Evolutionary conservation across 2,113 vertebrate genomes (phyloP).

Genomic region (Tragulus kanchil): DNA sequence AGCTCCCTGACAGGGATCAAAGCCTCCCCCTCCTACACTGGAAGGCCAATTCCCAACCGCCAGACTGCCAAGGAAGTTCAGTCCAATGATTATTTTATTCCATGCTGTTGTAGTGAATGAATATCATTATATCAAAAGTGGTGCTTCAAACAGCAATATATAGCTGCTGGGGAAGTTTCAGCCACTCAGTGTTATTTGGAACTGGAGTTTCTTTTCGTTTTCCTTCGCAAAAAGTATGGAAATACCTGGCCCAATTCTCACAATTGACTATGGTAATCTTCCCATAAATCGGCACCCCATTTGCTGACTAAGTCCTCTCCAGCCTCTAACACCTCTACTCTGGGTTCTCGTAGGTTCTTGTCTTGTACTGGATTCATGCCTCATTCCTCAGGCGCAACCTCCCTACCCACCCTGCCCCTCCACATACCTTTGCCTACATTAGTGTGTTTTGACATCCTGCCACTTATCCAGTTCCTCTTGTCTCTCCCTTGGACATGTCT

Average conservation of each 20-base stretch:
- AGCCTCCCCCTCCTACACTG: background rate
- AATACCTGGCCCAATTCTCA: background rate
- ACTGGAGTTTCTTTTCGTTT: background rate
- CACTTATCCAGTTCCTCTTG: background rate
- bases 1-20: fast-evolving
- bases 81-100: background rate
- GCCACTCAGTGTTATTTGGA: background rate
- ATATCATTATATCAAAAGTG: background rate
- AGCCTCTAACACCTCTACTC: background rate
- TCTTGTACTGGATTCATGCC: background rate
- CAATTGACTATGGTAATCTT: background rate
- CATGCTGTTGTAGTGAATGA: background rate
- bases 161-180: background rate
- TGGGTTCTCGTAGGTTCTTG: background rate
- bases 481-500: background rate
- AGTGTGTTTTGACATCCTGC: background rate
- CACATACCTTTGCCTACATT: background rate
- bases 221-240: background rate
- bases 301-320: background rate
- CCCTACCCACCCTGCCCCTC: background rate
- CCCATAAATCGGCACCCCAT: background rate
- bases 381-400: background rate
- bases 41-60: background rate
- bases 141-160: background rate
- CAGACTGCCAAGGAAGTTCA: background rate